These are phyloP conservation scores for Chaenodraco wilsoni DNA, from an alignment of 2,797 vertebrate species.

Conservation along the genomic window DNA sequence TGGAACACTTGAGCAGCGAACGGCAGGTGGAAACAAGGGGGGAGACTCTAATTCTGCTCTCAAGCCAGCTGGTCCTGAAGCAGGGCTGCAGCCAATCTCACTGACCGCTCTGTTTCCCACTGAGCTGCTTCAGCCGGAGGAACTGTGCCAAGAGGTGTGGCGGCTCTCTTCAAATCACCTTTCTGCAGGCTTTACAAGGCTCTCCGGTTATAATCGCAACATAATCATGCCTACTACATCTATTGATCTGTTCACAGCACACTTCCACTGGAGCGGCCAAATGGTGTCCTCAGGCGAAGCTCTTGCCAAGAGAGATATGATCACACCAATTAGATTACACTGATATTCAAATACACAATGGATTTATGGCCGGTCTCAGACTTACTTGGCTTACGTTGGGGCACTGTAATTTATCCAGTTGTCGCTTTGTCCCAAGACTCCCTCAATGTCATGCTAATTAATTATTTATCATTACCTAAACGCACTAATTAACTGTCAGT, in stretches of 20 bases:
- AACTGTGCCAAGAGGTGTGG: slow-evolving; percentile 67
- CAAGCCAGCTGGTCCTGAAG: slow-evolving; percentile 74
- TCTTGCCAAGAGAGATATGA: slow-evolving; percentile 68
- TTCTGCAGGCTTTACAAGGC: slow-evolving; percentile 57
- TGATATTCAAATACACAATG: slow-evolving; percentile 65
- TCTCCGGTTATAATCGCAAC: slow-evolving; percentile 68
- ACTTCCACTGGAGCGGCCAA: slow-evolving; percentile 65
- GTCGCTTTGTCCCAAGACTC: slow-evolving; percentile 55
- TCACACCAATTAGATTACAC: slow-evolving; percentile 67
- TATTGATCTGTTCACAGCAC: slow-evolving; percentile 68
- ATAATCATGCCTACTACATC: slow-evolving; percentile 70
- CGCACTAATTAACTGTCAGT: slow-evolving; percentile 74
- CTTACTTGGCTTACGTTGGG: slow-evolving; percentile 31
- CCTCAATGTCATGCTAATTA: slow-evolving; percentile 74
- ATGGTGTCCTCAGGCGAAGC: slow-evolving; percentile 56
- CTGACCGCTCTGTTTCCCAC: slow-evolving; percentile 71
- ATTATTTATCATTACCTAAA: slow-evolving; percentile 77
- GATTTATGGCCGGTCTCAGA: slow-evolving; percentile 43
- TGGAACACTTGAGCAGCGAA: slow-evolving; percentile 73
- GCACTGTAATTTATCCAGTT: slow-evolving; percentile 52
- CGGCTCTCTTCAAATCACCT: slow-evolving; percentile 65
- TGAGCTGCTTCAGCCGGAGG: slow-evolving; percentile 59
- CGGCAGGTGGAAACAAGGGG: slow-evolving; percentile 65
- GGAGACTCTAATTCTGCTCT: slow-evolving; percentile 72
- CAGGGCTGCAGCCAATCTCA: slow-evolving; percentile 55